phyloP scores from a whole-genome alignment of 2,797 vertebrate species.

The Rallus crepitans region DNA sequence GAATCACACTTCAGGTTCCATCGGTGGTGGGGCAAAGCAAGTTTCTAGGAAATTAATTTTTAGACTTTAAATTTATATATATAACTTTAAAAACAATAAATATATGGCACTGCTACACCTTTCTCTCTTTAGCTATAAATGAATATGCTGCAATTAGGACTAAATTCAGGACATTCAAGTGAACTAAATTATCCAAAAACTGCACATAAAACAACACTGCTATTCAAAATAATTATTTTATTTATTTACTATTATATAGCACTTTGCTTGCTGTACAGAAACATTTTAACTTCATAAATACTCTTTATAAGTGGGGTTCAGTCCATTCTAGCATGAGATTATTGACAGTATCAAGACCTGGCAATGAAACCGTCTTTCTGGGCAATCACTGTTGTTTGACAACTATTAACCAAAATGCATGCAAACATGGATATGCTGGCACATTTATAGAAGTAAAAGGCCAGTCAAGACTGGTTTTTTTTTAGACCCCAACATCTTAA shows the following conservation, averaged over 20 bases:
- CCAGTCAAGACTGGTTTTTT: neutral
- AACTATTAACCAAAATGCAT: neutral
- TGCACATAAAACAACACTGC: fast-evolving
- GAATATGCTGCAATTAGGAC: neutral
- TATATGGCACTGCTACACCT: neutral
- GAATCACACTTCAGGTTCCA: neutral
- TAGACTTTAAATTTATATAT: neutral
- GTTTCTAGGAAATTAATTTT: neutral
- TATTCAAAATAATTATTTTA: neutral
- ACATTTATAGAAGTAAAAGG: neutral
- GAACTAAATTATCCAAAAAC: neutral
- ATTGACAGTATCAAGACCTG: neutral
- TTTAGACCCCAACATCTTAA: neutral
- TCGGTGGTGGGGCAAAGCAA: neutral
- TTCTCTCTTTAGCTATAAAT: neutral
- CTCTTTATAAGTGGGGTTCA: neutral
- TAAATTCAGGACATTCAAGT: neutral
- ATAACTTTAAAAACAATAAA: neutral
- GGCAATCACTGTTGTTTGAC: neutral
- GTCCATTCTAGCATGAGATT: neutral
- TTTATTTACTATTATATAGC: neutral
- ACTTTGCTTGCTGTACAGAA: neutral
- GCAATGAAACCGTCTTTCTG: neutral
- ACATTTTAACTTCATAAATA: neutral
- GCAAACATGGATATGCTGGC: neutral